Evolutionary conservation across 2,113 vertebrate genomes (phyloP).

Genomic region (Ploceus nigricollis): DNA sequence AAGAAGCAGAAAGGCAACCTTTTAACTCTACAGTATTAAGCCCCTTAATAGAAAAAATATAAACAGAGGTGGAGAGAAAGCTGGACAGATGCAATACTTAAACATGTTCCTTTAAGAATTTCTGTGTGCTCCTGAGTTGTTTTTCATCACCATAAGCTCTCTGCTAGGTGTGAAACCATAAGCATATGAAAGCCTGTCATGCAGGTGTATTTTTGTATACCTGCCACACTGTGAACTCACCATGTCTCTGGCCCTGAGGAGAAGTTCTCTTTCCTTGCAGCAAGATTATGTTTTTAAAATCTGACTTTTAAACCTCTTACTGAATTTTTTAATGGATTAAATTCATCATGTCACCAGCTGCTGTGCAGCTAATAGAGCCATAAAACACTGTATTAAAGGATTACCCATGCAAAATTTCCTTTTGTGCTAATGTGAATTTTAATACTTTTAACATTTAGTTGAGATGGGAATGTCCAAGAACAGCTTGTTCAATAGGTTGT

Average conservation of each 20-base stretch:
- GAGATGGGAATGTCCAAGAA: slow-evolving; percentile 87
- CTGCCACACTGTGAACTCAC: slow-evolving; percentile 73
- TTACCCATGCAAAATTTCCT: slow-evolving; percentile 88
- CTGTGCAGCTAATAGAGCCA: slow-evolving; percentile 87
- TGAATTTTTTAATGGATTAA: slow-evolving; percentile 88
- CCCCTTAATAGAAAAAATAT: not conserved
- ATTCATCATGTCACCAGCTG: slow-evolving; percentile 89
- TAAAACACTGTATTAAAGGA: slow-evolving; percentile 90
- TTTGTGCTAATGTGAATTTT: slow-evolving; percentile 87
- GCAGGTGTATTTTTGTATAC: slow-evolving; percentile 67
- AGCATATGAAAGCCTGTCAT: slow-evolving; percentile 21
- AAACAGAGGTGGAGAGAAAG: not conserved
- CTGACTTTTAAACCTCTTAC: slow-evolving; percentile 87
- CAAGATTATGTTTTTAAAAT: slow-evolving; percentile 87
- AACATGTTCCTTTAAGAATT: not conserved
- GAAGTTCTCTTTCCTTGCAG: slow-evolving; percentile 77
- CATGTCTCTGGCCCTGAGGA: slow-evolving; percentile 73
- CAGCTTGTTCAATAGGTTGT: slow-evolving; percentile 87
- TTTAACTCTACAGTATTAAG: not conserved
- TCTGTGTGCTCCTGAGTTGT: not conserved
- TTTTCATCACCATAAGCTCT: not conserved
- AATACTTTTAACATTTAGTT: slow-evolving; percentile 91
- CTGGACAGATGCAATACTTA: not conserved
- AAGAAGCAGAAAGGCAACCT: not conserved
- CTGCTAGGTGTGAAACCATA: slow-evolving; percentile 18